phyloP scores from a whole-genome alignment of 2,888 invertebrate genomes.

The Mycalesis mineus region DNA sequence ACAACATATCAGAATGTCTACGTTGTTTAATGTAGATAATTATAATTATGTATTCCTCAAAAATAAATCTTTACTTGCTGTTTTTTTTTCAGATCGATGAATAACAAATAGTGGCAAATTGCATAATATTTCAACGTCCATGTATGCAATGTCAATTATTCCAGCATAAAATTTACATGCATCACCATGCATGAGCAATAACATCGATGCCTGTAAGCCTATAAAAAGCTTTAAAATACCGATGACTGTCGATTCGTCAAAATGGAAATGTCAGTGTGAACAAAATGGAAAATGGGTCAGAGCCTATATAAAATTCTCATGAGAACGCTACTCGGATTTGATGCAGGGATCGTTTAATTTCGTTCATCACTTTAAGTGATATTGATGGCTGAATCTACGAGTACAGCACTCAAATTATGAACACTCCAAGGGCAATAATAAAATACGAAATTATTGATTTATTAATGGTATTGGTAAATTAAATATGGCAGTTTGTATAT shows the following conservation, averaged over 20 bases:
- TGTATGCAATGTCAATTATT: conserved; percentile 20
- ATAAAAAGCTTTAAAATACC: conserved; percentile 26
- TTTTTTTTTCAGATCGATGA: not conserved
- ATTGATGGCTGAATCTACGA: not conserved
- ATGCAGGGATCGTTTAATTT: conserved; percentile 4
- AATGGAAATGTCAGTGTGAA: conserved; percentile 30
- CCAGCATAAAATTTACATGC: conserved; percentile 23
- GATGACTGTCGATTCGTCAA: conserved; percentile 28
- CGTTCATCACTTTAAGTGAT: not conserved
- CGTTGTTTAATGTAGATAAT: too few species aligned
- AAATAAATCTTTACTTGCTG: too few species aligned
- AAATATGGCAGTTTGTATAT: too few species aligned
- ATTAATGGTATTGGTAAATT: too few species aligned
- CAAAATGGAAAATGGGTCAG: conserved; percentile 21
- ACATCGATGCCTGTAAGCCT: conserved; percentile 17
- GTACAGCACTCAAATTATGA: not conserved
- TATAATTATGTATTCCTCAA: too few species aligned
- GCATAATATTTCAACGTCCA: conserved; percentile 5
- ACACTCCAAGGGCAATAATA: not conserved
- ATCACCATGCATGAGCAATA: conserved; percentile 25
- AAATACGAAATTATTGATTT: not conserved
- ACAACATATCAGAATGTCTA: too few species aligned
- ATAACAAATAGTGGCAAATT: not conserved
- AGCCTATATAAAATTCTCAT: conserved; percentile 14
- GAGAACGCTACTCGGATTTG: conserved; percentile 2